Conservation (phyloP, 2,113 vertebrate genomes). For the Tenrec ecaudatus region DNA sequence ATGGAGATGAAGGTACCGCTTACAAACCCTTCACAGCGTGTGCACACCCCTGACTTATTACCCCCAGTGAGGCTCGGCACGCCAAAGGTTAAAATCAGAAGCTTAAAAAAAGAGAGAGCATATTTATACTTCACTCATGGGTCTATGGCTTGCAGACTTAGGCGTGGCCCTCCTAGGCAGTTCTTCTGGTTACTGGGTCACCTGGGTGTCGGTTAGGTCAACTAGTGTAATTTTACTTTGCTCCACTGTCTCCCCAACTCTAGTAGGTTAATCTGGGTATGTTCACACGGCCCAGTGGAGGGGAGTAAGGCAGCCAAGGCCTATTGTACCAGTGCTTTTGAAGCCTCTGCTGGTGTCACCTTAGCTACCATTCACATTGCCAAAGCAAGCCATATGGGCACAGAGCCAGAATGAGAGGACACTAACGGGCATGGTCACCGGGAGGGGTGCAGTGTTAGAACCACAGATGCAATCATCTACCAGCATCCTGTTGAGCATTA, state of each 20-base stretch:
- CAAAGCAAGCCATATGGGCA: neutral
- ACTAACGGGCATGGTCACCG: no score
- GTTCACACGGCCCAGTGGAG: neutral
- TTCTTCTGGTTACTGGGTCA: neutral
- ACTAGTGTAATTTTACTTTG: neutral
- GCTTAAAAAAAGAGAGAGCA: neutral
- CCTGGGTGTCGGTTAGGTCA: neutral
- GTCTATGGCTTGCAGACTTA: neutral
- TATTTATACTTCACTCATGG: neutral
- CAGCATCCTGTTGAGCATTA: neutral
- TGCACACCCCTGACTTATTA: no score
- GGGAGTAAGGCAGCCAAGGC: neutral
- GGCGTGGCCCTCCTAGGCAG: no score
- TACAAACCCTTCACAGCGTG: no score
- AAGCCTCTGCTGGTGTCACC: neutral
- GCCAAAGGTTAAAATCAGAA: neutral
- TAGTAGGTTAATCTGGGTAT: neutral
- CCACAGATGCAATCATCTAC: accelerated
- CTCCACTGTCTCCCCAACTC: neutral
- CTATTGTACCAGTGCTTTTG: neutral
- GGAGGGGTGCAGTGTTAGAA: neutral
- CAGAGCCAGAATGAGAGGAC: neutral
- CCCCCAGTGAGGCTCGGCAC: no score
- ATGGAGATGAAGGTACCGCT: constrained; percentile 92
- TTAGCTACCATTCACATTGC: neutral